Evolutionary conservation across 2,113 vertebrate genomes (phyloP).

Genomic region (Delphinus delphis): DNA sequence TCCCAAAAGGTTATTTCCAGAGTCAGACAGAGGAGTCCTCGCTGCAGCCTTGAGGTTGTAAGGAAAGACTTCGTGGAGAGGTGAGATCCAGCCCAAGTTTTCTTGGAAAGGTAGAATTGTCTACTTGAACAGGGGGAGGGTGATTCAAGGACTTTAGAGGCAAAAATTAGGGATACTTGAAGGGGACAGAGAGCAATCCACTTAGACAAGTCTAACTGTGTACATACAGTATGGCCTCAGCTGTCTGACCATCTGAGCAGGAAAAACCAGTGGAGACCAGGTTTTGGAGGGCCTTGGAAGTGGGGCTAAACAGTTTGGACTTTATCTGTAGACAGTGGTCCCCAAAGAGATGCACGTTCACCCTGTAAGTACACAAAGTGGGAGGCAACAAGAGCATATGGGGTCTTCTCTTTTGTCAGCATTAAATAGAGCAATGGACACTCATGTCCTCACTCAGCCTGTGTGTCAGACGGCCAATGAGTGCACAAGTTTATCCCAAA

Average conservation of each 20-base stretch:
- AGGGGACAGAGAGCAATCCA: not conserved
- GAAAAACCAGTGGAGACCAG: not conserved
- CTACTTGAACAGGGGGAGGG: not conserved
- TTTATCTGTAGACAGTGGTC: not conserved
- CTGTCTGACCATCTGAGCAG: not conserved
- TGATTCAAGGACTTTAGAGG: not conserved
- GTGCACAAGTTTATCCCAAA: too few relatives aligned
- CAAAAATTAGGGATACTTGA: not conserved
- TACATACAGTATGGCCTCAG: not conserved
- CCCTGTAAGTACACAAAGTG: too few relatives aligned
- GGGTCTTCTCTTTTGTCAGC: too few relatives aligned
- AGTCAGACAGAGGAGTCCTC: not conserved
- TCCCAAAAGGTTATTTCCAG: not conserved
- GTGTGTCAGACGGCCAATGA: too few relatives aligned
- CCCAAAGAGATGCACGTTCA: not conserved
- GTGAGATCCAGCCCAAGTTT: not conserved
- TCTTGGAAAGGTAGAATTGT: not conserved
- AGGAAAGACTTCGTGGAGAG: not conserved
- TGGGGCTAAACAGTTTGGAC: not conserved
- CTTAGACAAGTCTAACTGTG: not conserved
- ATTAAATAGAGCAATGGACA: too few relatives aligned
- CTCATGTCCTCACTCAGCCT: too few relatives aligned
- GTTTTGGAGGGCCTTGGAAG: not conserved
- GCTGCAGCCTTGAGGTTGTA: accelerated
- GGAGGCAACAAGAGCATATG: too few relatives aligned